Evolutionary conservation across 2,797 vertebrate species (phyloP).

Genomic region (Rhynchonycteris naso): DNA sequence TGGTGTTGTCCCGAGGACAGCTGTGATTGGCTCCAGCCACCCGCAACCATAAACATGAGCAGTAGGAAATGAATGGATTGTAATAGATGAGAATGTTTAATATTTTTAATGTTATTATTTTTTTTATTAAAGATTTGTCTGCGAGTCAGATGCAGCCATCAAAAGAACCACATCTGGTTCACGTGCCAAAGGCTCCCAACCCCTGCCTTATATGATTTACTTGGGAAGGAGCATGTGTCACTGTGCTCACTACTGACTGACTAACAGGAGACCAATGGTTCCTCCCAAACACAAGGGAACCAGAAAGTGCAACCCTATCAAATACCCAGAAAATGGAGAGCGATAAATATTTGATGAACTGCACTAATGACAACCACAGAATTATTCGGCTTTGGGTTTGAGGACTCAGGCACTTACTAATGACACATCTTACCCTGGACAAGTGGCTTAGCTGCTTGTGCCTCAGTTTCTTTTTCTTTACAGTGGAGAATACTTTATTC

Average conservation of each 20-base stretch:
- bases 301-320: not conserved
- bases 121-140: too few relatives aligned
- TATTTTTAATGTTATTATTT: too few relatives aligned
- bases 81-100: too few relatives aligned
- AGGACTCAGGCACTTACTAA: not conserved
- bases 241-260: not conserved
- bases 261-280: not conserved
- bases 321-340: not conserved
- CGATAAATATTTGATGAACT: not conserved
- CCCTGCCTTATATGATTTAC: not conserved
- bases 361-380: not conserved
- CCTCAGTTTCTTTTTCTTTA: not conserved
- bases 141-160: too few relatives aligned
- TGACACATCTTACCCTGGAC: not conserved
- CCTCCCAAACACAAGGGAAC: not conserved
- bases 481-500: not conserved
- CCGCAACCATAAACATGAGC: too few relatives aligned
- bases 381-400: not conserved
- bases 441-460: not conserved
- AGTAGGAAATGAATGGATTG: too few relatives aligned
- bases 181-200: too few relatives aligned
- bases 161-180: too few relatives aligned
- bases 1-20: too few relatives aligned
- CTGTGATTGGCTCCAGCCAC: too few relatives aligned
- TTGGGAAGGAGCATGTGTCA: fast-evolving